These are phyloP conservation scores for Rhinoraja longicauda DNA, from an alignment of 2,797 vertebrate species.

Conservation along the genomic window DNA sequence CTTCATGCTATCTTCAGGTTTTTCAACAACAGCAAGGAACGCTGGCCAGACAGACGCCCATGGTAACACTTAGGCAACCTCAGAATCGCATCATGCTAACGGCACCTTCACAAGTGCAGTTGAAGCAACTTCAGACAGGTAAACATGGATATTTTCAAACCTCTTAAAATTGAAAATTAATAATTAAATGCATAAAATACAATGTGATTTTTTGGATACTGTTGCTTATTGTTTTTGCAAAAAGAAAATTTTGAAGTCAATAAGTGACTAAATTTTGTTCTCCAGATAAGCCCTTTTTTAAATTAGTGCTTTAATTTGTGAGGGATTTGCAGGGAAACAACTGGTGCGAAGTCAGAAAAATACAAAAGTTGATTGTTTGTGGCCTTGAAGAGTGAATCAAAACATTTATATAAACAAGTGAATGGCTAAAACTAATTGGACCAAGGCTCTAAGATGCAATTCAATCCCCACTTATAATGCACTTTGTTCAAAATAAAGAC, in stretches of 20 bases:
- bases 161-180: background rate
- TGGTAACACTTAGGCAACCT: conserved; percentile 80
- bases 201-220: background rate
- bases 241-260: background rate
- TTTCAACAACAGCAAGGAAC: conserved; percentile 77
- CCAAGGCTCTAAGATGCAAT: background rate
- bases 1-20: conserved; percentile 56
- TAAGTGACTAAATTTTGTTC: background rate
- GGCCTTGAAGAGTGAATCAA: background rate
- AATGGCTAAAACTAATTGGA: background rate
- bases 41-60: conserved; percentile 78
- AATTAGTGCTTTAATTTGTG: background rate
- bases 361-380: background rate
- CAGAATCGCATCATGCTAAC: conserved; percentile 81
- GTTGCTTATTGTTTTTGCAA: background rate
- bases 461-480: background rate
- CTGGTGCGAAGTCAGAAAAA: background rate
- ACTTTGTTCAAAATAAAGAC: background rate
- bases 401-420: background rate
- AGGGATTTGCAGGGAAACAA: background rate
- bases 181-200: background rate
- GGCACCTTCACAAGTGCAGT: conserved; percentile 67
- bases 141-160: conserved; percentile 42
- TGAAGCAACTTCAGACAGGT: conserved; percentile 83
- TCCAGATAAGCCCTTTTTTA: background rate